Evolutionary conservation across 2,888 invertebrate species (phyloP), one percentile per base, ranked within the genome.

Genomic region (Stratiomys singularior): DNA sequence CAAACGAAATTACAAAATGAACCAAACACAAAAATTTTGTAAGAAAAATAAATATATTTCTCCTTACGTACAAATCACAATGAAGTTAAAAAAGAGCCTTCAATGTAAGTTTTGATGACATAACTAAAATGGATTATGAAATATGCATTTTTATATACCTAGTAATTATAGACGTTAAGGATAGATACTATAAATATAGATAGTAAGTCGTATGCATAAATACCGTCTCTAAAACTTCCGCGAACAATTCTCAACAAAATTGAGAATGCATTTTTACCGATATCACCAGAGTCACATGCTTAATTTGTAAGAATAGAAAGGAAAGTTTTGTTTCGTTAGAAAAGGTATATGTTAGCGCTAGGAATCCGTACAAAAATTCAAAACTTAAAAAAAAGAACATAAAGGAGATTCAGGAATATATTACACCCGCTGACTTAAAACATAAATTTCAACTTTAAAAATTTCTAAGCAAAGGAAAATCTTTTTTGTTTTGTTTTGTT

Each of bases 1-100:
- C 15, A 52, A 52, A 52, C 18, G 4, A 52, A 52, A 52, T 60
- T n/a, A 23, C 2, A 67, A 21, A 67, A 37, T 15, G n/a, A 67
- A 44, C 28, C 15, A 67, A 71, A 72, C 9, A 30, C 30, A 72
- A 72, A 69, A 11, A 28, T 27, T 71, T 25, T 52, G 52, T 72
- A 72, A 72, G 72, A 72, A 72, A 72, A 72, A 72, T 72, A 72
- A 72, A 72, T 72, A 72, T 72, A 72, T 72, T 72, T 72, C 72
- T 72, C 72, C 56, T 58, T 72, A 72, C 72, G 58, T 56, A 56
- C 23, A 72, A 72, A 72, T 72, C 72, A 72, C 72, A 72, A 72
- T 72, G 72, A 72, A 72, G 72, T 72, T 37, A 56, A 72, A 72
- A 52, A 72, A 28, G 44, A 74, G 58, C 60, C 74, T 74, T 74